Conservation (phyloP, 2,113 vertebrate genomes). For the Cranoglanis bouderius region DNA sequence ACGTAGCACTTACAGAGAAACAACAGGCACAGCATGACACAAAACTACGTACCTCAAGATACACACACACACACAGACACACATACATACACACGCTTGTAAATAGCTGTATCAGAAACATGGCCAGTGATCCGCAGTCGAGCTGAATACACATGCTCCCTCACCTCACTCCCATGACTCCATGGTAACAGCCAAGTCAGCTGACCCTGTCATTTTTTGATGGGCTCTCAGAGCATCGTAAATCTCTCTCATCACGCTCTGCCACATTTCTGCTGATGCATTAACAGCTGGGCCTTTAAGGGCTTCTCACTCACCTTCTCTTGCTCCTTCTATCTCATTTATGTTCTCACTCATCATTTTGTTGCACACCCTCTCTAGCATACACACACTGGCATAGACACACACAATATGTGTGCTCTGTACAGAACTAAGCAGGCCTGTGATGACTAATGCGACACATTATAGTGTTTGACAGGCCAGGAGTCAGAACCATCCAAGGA, state of each 20-base stretch:
- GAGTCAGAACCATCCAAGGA: neutral
- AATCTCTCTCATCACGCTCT: constrained; percentile 39
- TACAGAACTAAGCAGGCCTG: neutral
- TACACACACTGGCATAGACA: neutral
- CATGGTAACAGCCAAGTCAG: constrained; percentile 65
- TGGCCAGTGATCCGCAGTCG: constrained; percentile 14
- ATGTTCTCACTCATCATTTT: neutral
- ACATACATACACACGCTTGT: constrained; percentile 9
- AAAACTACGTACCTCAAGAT: neutral
- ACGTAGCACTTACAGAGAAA: neutral
- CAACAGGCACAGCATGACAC: neutral
- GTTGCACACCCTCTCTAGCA: neutral
- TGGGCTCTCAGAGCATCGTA: constrained; percentile 49
- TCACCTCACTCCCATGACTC: constrained; percentile 52
- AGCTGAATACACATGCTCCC: constrained; percentile 15
- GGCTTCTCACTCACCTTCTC: constrained; percentile 22
- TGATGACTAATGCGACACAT: constrained; percentile 3
- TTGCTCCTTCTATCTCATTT: constrained; percentile 3
- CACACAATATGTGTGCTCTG: constrained; percentile 6
- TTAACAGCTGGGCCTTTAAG: constrained; percentile 33
- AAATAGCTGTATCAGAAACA: constrained; percentile 22
- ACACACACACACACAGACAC: neutral
- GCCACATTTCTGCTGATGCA: constrained; percentile 37
- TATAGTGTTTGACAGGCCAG: constrained; percentile 1
- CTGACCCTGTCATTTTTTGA: constrained; percentile 58